Percentiles rank a stretch among this genome's conserved stretches.
Conservation (phyloP, 2,888 invertebrate species). For the Scaptomyza flava region DNA sequence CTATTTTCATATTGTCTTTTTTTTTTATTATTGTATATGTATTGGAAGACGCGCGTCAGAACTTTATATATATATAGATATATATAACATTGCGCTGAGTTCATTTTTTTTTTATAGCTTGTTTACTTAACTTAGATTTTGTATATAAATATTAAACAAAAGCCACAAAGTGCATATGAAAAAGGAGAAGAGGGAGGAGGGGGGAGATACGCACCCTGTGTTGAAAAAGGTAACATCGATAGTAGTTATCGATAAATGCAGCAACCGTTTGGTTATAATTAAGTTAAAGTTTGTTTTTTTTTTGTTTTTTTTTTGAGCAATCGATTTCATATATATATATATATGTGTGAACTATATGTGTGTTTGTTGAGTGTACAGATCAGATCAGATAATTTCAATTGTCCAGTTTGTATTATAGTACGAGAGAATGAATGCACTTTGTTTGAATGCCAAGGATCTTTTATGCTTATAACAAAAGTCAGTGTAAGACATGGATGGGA, state of each 20-base stretch:
- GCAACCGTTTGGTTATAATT: background rate
- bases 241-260: slow-evolving; percentile 33
- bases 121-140: slow-evolving; percentile 27
- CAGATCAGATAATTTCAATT: background rate
- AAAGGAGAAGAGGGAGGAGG: background rate
- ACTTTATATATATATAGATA: slow-evolving; percentile 1
- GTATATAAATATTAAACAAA: slow-evolving; percentile 71
- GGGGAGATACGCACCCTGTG: background rate
- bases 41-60: slow-evolving; percentile 50
- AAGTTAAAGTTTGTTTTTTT: background rate
- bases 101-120: background rate
- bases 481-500: background rate
- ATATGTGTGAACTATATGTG: background rate
- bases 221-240: slow-evolving; percentile 16
- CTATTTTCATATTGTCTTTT: slow-evolving; percentile 34
- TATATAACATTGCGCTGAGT: slow-evolving; percentile 11
- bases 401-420: background rate
- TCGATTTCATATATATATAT: background rate
- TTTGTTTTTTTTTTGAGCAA: background rate
- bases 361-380: slow-evolving; percentile 11
- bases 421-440: too few species aligned
- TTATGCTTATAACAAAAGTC: background rate
- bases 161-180: slow-evolving; percentile 43
- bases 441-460: background rate
- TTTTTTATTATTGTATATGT: slow-evolving; percentile 12